Evolutionary conservation across 1,140 invertebrate species (phyloP).

Genomic region (Bradysia coprophila): DNA sequence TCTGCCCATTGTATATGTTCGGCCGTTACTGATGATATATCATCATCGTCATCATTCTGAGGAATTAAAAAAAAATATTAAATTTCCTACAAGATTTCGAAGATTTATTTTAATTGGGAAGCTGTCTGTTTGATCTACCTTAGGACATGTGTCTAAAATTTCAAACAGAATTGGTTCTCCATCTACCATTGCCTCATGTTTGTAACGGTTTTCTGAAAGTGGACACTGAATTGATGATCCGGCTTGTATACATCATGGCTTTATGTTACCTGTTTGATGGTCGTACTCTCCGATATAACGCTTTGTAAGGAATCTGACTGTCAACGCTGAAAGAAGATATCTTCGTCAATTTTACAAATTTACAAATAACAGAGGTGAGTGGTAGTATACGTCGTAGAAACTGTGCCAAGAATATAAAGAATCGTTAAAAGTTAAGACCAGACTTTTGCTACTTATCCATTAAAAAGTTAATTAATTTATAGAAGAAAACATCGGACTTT

Average conservation of each 20-base stretch:
- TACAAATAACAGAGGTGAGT: too few relatives aligned
- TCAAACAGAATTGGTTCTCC: slow-evolving; percentile 80
- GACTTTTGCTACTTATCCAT: too few relatives aligned
- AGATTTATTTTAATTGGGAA: too few relatives aligned
- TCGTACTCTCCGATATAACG: slow-evolving; percentile 88
- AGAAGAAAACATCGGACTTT: too few relatives aligned
- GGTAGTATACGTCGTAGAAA: too few relatives aligned
- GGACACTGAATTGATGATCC: slow-evolving; percentile 14
- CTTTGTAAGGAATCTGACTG: slow-evolving; percentile 73
- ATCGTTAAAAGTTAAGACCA: too few relatives aligned
- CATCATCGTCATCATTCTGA: slow-evolving; percentile 47
- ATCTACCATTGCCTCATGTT: slow-evolving; percentile 78
- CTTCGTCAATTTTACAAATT: too few relatives aligned
- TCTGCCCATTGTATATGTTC: slow-evolving; percentile 78
- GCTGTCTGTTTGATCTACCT: slow-evolving; percentile 11
- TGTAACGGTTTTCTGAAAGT: slow-evolving; percentile 71
- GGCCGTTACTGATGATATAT: slow-evolving; percentile 38
- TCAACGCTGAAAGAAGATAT: slow-evolving; percentile 48
- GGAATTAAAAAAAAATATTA: slow-evolving; percentile 21
- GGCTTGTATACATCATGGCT: background rate
- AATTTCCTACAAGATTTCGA: background rate
- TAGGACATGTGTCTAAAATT: slow-evolving; percentile 74
- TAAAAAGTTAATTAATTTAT: too few relatives aligned
- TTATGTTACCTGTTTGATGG: slow-evolving; percentile 60
- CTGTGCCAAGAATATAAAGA: too few relatives aligned